Percentiles rank a stretch among this genome's conserved stretches.
These are phyloP conservation scores for Caerostris darwini DNA, from an alignment of 1,140 invertebrate genomes.

Conservation along the genomic window DNA sequence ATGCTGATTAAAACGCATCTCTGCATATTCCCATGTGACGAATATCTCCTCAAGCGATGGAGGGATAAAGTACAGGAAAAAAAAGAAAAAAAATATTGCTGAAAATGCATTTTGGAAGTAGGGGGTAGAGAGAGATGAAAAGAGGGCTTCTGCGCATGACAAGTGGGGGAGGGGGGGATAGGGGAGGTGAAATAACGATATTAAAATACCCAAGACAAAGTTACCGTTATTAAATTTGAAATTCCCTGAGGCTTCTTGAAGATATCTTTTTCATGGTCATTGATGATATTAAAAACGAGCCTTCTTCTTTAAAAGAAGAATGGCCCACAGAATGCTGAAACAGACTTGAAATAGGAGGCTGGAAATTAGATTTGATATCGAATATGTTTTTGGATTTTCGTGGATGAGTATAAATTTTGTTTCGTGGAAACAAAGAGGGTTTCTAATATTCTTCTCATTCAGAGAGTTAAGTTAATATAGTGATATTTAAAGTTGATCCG, in stretches of 20 bases:
- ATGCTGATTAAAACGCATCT: constrained; percentile 37
- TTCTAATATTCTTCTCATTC: neutral
- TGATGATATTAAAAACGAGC: constrained; percentile 57
- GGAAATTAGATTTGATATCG: constrained; percentile 63
- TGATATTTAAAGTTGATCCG: neutral
- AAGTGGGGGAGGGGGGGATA: no score
- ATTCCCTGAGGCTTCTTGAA: neutral
- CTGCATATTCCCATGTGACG: neutral
- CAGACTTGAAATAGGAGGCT: constrained; percentile 33
- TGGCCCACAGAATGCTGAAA: neutral
- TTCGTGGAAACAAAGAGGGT: neutral
- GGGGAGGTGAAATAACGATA: constrained; percentile 27
- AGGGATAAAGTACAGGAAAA: neutral
- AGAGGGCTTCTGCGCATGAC: neutral
- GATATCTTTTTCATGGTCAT: constrained; percentile 48
- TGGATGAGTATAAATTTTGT: neutral
- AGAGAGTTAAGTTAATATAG: constrained; percentile 8
- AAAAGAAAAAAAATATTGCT: neutral
- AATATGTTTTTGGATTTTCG: constrained; percentile 29
- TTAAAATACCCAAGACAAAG: constrained; percentile 58
- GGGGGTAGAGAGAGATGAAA: neutral
- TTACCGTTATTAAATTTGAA: constrained; percentile 61
- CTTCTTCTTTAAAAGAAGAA: neutral
- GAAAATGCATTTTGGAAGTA: constrained; percentile 1
- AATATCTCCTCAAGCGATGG: constrained; percentile 18